Evolutionary conservation across 2,888 invertebrate genomes (phyloP).

Genomic region (Watsonalla cultraria): DNA sequence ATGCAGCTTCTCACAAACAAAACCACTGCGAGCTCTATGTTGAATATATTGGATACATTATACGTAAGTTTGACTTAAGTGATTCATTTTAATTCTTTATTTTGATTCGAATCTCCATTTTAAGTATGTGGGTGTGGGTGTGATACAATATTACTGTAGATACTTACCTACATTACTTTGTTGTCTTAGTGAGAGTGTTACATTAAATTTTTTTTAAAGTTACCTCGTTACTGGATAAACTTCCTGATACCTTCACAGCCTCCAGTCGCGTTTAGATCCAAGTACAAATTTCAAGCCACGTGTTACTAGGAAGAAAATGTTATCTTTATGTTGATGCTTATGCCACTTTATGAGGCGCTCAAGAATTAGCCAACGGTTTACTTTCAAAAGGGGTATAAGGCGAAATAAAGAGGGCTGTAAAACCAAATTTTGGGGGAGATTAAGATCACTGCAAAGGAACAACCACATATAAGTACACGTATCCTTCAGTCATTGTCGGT

Average conservation of each 20-base stretch:
- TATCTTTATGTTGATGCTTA: constrained; percentile 32
- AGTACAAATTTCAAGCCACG: constrained; percentile 14
- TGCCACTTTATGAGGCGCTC: constrained; percentile 25
- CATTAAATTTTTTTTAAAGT: too few relatives aligned
- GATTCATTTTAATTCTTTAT: too few relatives aligned
- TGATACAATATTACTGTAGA: not conserved
- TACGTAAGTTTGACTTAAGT: too few relatives aligned
- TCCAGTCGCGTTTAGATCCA: constrained; percentile 11
- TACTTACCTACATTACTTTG: not conserved
- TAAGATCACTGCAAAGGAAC: constrained; percentile 22
- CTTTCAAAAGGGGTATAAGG: constrained; percentile 26
- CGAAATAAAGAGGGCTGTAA: constrained; percentile 2
- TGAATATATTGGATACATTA: too few relatives aligned
- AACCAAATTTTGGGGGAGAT: constrained; percentile 31
- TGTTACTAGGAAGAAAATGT: constrained; percentile 17
- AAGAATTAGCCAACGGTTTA: constrained; percentile 27
- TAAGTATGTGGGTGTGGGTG: not conserved
- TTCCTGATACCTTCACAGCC: constrained; percentile 7
- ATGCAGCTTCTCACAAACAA: constrained; percentile 36
- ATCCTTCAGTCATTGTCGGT: not conserved
- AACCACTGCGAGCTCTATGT: not conserved
- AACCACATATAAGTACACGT: constrained; percentile 4
- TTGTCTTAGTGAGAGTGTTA: not conserved
- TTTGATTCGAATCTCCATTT: not conserved
- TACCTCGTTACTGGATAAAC: too few relatives aligned